Conservation (phyloP, 2,113 vertebrate species). For the Nyctereutes procyonoides region DNA sequence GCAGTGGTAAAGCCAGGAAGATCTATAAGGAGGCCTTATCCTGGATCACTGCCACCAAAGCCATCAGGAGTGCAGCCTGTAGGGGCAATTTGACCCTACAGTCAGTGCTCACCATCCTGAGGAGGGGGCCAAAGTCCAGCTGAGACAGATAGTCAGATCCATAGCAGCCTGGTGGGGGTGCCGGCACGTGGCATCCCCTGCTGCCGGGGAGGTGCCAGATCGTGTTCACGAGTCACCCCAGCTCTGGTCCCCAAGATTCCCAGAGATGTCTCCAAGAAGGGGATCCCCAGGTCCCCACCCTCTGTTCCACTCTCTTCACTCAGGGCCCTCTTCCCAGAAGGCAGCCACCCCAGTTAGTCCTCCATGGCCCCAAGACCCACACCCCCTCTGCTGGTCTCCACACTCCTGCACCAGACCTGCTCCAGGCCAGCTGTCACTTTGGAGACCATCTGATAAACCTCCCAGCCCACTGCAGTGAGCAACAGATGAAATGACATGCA, state of each 20-base stretch:
- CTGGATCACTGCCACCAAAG: not conserved
- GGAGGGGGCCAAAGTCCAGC: not conserved
- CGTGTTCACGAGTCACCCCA: not conserved
- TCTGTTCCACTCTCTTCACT: not conserved
- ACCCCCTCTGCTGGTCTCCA: not conserved
- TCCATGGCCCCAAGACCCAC: not conserved
- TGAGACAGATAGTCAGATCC: not conserved
- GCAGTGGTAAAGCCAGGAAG: not conserved
- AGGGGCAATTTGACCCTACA: not conserved
- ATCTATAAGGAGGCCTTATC: not conserved
- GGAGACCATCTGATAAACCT: constrained; percentile 49
- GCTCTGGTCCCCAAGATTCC: not conserved
- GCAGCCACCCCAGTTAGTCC: not conserved
- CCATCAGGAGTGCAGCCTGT: not conserved
- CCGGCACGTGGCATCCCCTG: not conserved
- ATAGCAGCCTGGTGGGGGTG: not conserved
- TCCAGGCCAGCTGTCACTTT: not conserved
- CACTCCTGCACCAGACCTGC: not conserved
- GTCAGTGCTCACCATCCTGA: not conserved
- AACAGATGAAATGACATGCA: not conserved
- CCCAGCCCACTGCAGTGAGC: not conserved
- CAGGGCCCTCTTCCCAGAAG: not conserved
- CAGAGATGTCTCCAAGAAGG: not conserved
- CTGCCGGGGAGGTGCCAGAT: not conserved
- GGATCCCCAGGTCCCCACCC: not conserved